phyloP scores from a whole-genome alignment of 2,888 invertebrate species.

The Zaprionus bogoriensis region DNA sequence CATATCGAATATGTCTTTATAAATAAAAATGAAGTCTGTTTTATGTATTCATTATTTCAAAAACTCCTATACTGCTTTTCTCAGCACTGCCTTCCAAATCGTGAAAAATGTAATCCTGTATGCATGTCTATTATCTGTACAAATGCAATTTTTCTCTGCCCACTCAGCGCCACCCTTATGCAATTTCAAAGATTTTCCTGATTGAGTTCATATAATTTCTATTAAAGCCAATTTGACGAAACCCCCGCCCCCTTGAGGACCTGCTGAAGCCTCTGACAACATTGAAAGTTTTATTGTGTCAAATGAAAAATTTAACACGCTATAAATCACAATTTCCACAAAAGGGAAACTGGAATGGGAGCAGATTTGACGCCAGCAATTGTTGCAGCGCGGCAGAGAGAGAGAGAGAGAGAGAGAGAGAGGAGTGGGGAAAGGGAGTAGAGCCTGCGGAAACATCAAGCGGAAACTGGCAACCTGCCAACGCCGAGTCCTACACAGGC shows the following conservation, averaged over 20 bases:
- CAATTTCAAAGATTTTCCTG: conserved; percentile 24
- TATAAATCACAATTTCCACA: conserved; percentile 73
- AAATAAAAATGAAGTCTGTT: no score
- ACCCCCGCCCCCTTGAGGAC: not conserved
- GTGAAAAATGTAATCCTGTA: no score
- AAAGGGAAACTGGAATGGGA: conserved; percentile 3
- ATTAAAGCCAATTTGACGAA: conserved; percentile 67
- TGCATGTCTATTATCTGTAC: not conserved
- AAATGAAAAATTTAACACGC: conserved; percentile 76
- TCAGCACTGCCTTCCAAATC: no score
- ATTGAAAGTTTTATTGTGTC: conserved; percentile 68
- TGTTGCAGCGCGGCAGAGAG: conserved; percentile 56
- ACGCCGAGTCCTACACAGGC: conserved; percentile 13
- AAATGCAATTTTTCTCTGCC: not conserved
- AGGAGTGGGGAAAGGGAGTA: no score
- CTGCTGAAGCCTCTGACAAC: conserved; percentile 24
- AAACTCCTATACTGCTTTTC: no score
- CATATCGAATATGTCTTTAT: no score
- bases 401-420: no score
- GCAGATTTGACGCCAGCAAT: conserved; percentile 54
- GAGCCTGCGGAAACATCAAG: no score
- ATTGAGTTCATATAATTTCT: conserved; percentile 71
- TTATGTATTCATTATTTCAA: no score
- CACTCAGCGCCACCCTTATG: not conserved
- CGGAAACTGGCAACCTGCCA: conserved; percentile 42